A percentile compares a stretch with the other conserved stretches of the same genome.
These are phyloP conservation scores for Okamejei kenojei DNA, from an alignment of 2,797 vertebrate genomes.

Conservation along the genomic window DNA sequence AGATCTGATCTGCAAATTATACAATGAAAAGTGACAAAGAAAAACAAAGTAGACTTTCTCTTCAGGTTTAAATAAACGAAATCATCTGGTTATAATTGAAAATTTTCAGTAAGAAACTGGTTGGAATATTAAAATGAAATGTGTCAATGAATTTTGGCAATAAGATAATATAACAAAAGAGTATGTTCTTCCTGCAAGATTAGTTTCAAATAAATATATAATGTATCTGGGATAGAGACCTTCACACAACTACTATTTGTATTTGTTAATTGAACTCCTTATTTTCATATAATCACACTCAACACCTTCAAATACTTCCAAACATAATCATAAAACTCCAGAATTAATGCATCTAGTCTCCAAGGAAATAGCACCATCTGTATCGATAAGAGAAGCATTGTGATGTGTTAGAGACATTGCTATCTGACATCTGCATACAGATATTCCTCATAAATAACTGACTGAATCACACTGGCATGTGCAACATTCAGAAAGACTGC, in stretches of 20 bases:
- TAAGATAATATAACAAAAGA: not conserved
- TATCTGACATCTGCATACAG: not conserved
- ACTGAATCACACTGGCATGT: not conserved
- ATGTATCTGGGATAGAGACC: not conserved
- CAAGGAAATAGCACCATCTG: not conserved
- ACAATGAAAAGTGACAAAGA: not conserved
- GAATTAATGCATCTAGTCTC: not conserved
- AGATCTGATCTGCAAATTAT: not conserved
- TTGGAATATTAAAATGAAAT: not conserved
- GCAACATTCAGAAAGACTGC: not conserved
- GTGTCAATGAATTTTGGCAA: not conserved
- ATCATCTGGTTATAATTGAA: not conserved
- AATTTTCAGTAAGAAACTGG: not conserved
- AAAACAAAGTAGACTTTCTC: too few relatives aligned
- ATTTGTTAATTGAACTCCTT: too few relatives aligned
- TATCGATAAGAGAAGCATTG: not conserved
- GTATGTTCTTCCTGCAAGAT: too few relatives aligned
- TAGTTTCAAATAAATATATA: not conserved
- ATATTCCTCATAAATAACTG: too few relatives aligned
- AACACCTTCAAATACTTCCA: too few relatives aligned
- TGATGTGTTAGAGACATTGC: not conserved
- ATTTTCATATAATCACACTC: too few relatives aligned
- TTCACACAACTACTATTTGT: not conserved
- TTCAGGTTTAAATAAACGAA: not conserved
- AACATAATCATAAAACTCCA: not conserved